phyloP scores from a whole-genome alignment of 2,797 vertebrate species.

The Neoniphon sammara region DNA sequence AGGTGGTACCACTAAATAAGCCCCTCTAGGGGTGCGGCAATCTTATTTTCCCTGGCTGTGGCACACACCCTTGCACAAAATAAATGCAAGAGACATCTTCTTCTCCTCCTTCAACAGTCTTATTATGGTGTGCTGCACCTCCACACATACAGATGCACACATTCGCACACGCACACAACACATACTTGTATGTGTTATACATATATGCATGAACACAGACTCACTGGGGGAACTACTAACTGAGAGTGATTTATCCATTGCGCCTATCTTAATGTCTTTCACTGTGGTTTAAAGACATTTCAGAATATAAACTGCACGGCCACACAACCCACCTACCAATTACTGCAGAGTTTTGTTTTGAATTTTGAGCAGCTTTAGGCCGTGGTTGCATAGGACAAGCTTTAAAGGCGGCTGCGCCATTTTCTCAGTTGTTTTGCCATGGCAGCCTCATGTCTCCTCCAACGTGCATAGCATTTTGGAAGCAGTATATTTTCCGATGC shows the following conservation, averaged over 20 bases:
- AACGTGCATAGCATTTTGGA: too few species aligned
- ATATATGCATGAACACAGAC: slow-evolving; percentile 26
- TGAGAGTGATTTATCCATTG: slow-evolving; percentile 29
- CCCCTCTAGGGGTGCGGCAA: slow-evolving; percentile 26
- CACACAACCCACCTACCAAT: too few species aligned
- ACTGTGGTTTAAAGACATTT: too few species aligned
- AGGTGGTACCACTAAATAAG: slow-evolving; percentile 47
- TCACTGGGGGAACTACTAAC: neutral
- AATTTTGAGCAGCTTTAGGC: too few species aligned
- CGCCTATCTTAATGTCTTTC: neutral
- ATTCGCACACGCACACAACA: neutral
- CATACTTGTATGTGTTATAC: neutral
- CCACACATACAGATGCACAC: neutral
- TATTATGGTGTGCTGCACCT: slow-evolving; percentile 40
- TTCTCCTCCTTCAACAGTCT: slow-evolving; percentile 13
- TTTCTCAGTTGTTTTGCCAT: too few species aligned
- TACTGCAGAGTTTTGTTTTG: too few species aligned
- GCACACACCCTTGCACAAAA: slow-evolving; percentile 32
- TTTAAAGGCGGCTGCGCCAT: too few species aligned
- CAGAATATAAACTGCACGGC: too few species aligned
- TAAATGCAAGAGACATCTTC: slow-evolving; percentile 32
- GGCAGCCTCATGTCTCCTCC: too few species aligned
- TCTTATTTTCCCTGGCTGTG: slow-evolving; percentile 57
- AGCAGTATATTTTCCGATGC: too few species aligned
- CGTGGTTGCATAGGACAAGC: too few species aligned